Conservation (phyloP, 2,888 invertebrate species). For the Acanthosepion pharaonis region DNA sequence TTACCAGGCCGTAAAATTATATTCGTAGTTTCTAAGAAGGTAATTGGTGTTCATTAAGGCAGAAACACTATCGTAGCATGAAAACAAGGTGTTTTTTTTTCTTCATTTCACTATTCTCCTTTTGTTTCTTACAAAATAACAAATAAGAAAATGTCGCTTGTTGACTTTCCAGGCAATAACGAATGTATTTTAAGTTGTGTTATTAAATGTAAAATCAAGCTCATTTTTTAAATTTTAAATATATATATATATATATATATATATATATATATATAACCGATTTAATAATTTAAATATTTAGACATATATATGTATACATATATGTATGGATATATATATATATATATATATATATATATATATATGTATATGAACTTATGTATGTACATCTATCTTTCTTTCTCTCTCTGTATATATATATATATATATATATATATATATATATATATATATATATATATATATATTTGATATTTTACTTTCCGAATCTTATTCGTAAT, state of each 20-base stretch:
- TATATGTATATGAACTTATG: no score
- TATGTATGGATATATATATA: no score
- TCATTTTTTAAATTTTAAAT: no score
- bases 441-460: no score
- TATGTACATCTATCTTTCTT: no score
- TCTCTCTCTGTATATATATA: no score
- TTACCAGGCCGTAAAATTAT: constrained; percentile 22
- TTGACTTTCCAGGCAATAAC: constrained; percentile 9
- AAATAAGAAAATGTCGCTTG: not conserved
- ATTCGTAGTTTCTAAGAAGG: not conserved
- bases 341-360: no score
- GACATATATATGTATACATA: no score
- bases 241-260: no score
- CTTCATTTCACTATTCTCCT: not conserved
- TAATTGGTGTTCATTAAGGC: constrained; percentile 1
- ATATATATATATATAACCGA: no score
- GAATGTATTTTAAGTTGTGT: not conserved
- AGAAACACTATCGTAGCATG: not conserved
- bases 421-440: no score
- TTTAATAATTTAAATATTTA: no score
- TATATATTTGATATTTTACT: not conserved
- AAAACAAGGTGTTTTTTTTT: not conserved
- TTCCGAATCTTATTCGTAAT: not conserved
- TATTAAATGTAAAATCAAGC: not conserved
- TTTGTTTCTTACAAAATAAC: not conserved